phyloP scores from a whole-genome alignment of 2,113 vertebrate species.

The Megalops atlanticus region DNA sequence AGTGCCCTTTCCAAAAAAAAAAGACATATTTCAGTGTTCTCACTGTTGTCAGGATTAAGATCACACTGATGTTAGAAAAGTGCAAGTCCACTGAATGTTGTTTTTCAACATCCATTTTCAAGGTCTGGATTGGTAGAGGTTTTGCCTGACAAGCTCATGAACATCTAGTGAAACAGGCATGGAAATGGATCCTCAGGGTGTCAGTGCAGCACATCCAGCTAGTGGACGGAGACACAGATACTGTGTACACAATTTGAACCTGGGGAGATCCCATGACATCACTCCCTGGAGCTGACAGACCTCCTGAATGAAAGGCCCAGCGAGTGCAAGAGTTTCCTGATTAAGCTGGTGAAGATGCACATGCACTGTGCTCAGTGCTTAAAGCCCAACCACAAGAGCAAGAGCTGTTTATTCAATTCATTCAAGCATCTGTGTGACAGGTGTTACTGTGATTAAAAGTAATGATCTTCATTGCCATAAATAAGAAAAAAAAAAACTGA shows the following conservation, averaged over 20 bases:
- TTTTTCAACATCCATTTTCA: neutral
- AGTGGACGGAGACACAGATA: too few relatives aligned
- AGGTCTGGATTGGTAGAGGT: too few relatives aligned
- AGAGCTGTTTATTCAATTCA: neutral
- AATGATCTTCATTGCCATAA: neutral
- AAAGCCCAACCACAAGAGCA: neutral
- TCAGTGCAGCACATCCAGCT: too few relatives aligned
- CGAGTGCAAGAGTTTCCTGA: neutral
- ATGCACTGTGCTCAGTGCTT: too few relatives aligned
- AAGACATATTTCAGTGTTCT: neutral
- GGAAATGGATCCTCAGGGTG: too few relatives aligned
- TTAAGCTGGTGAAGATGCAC: neutral
- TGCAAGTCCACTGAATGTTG: neutral
- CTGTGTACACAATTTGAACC: too few relatives aligned
- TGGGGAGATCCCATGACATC: too few relatives aligned
- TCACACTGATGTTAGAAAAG: neutral
- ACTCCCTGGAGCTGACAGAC: too few relatives aligned
- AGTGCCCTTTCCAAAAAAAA: neutral
- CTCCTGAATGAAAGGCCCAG: neutral
- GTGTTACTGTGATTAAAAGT: neutral
- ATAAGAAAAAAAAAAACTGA: neutral
- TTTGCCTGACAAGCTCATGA: too few relatives aligned
- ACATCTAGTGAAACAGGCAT: too few relatives aligned
- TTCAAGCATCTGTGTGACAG: neutral
- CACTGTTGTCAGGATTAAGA: neutral